Conservation (phyloP, 2,113 vertebrate species). For the Morphnarchus princeps region DNA sequence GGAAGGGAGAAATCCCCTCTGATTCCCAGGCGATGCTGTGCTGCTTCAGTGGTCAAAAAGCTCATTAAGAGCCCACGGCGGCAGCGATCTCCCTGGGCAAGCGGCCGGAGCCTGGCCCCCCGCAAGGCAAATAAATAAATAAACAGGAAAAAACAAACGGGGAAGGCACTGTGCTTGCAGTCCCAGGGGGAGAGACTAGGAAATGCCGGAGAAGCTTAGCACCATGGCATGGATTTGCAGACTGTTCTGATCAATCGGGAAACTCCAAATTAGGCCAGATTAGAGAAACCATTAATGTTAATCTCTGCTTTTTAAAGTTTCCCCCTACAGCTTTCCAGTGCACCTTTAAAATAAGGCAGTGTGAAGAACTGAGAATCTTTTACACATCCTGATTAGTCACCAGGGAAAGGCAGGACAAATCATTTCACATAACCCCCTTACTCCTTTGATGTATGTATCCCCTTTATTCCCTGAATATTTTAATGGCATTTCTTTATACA, state of each 20-base stretch:
- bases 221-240: not conserved
- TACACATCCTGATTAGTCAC: slow-evolving; percentile 15
- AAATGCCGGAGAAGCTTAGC: not conserved
- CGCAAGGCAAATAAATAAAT: slow-evolving; percentile 21
- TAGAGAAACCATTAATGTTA: not conserved
- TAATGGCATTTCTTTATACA: slow-evolving; percentile 38
- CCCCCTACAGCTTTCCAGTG: not conserved
- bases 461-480: slow-evolving; percentile 25
- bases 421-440: slow-evolving; percentile 34
- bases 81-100: not conserved
- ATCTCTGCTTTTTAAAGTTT: not conserved
- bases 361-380: not conserved
- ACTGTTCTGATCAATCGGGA: not conserved
- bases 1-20: not conserved
- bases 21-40: slow-evolving; percentile 53
- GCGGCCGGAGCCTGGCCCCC: not conserved
- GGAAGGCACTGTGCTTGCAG: not conserved
- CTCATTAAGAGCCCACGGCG: slow-evolving; percentile 9
- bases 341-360: not conserved
- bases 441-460: slow-evolving; percentile 44
- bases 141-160: slow-evolving; percentile 21
- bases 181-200: not conserved
- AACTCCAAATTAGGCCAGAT: not conserved
- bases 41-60: slow-evolving; percentile 52
- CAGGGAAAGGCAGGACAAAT: slow-evolving; percentile 37